Percentiles rank a stretch among this genome's conserved stretches.
Evolutionary conservation across 2,113 vertebrate species (phyloP).

Genomic region (Labeo rohita): DNA sequence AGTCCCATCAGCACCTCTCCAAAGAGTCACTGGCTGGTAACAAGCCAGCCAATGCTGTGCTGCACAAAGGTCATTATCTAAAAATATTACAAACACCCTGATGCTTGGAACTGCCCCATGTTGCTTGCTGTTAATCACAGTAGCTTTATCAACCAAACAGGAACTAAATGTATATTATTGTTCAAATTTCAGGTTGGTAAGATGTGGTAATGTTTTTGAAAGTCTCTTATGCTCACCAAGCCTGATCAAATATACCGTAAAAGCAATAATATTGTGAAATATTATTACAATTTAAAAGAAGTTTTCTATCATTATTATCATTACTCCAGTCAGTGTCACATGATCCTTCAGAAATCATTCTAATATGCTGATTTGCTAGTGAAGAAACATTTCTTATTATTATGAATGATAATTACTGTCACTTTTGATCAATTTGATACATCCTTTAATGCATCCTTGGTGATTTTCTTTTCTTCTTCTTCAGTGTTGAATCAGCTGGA

Average conservation of each 20-base stretch:
- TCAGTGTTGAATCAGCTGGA: slow-evolving; percentile 97
- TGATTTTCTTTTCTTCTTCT: too few species aligned
- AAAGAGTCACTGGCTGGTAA: slow-evolving; percentile 97
- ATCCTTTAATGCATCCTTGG: too few species aligned
- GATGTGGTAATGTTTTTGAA: not conserved
- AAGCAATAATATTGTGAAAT: not conserved
- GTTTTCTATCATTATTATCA: not conserved
- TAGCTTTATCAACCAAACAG: not conserved
- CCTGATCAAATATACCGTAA: not conserved
- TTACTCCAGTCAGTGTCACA: not conserved
- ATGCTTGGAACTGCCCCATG: not conserved
- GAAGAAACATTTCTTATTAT: too few species aligned
- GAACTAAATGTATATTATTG: not conserved
- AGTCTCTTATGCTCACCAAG: not conserved
- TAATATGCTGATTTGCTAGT: not conserved
- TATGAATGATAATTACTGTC: too few species aligned
- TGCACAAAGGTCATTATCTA: slow-evolving; percentile 88
- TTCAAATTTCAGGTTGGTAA: not conserved
- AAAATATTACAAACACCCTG: not conserved
- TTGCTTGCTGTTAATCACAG: not conserved
- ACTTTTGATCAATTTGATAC: too few species aligned
- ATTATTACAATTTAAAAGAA: too few species aligned
- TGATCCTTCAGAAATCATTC: not conserved
- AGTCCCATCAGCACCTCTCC: slow-evolving; percentile 98
- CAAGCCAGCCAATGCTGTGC: slow-evolving; percentile 94